Evolutionary conservation across 2,888 invertebrate species (phyloP).

Genomic region (Amphimallon solstitiale): DNA sequence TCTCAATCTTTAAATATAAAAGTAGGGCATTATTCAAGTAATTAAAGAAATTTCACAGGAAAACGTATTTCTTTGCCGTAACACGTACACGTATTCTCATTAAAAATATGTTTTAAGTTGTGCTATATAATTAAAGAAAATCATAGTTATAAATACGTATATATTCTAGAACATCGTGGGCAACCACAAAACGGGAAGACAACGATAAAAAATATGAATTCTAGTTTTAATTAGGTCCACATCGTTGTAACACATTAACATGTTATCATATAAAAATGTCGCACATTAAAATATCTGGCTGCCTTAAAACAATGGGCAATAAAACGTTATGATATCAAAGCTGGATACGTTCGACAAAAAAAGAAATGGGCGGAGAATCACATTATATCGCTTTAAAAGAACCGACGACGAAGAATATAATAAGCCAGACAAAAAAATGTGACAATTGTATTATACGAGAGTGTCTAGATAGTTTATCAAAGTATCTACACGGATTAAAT

Average conservation of each 20-base stretch:
- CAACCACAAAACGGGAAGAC: not conserved
- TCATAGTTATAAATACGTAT: not conserved
- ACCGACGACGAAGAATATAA: conserved; percentile 7
- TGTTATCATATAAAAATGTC: conserved; percentile 55
- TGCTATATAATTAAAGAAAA: too few relatives aligned
- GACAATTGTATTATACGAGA: conserved; percentile 31
- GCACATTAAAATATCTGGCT: conserved; percentile 52
- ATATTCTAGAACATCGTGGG: not conserved
- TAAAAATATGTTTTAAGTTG: too few relatives aligned
- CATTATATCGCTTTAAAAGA: not conserved
- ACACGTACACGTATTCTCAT: too few relatives aligned
- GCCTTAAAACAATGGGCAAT: conserved; percentile 58
- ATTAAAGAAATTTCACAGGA: too few relatives aligned
- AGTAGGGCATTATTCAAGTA: too few relatives aligned
- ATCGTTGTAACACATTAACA: conserved; percentile 42
- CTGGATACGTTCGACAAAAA: not conserved
- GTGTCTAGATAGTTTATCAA: conserved; percentile 28
- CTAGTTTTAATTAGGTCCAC: conserved; percentile 37
- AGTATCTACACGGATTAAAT: conserved; percentile 2
- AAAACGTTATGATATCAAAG: conserved; percentile 60
- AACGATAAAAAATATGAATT: conserved; percentile 11
- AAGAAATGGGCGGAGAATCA: not conserved
- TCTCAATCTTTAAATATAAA: too few relatives aligned
- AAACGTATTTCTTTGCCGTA: too few relatives aligned
- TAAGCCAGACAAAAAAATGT: conserved; percentile 19